These are phyloP conservation scores for Trichechus manatus DNA, from an alignment of 2,113 vertebrate species.

Conservation along the genomic window DNA sequence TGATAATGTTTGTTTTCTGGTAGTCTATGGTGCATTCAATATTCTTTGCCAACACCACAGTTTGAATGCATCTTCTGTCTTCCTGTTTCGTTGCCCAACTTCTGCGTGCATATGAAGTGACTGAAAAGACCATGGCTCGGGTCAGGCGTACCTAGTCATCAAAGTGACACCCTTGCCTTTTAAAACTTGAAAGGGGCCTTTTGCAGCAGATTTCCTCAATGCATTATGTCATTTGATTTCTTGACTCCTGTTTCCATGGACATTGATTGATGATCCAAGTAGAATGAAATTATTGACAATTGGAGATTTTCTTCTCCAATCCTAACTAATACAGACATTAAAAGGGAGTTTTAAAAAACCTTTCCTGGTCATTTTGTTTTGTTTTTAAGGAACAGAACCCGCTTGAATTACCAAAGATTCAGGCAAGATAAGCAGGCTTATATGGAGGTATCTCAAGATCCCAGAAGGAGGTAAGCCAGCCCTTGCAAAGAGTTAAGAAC, in stretches of 20 bases:
- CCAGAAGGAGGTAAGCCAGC: not conserved
- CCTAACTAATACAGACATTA: not conserved
- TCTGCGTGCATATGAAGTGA: not conserved
- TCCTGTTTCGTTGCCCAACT: not conserved
- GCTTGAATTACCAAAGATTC: not conserved
- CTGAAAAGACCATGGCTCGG: not conserved
- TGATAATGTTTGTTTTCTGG: not conserved
- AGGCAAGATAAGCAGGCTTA: not conserved
- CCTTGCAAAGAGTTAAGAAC: not conserved
- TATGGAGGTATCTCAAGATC: not conserved
- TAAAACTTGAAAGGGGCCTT: not conserved
- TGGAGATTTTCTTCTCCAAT: not conserved
- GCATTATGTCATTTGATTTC: not conserved
- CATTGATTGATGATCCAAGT: not conserved
- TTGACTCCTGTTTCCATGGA: not conserved
- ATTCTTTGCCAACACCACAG: not conserved
- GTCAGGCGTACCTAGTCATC: not conserved
- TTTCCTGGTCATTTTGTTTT: not conserved
- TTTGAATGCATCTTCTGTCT: not conserved
- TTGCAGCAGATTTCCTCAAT: not conserved
- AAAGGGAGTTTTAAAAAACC: not conserved
- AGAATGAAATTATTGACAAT: not conserved
- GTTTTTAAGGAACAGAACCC: slow-evolving; percentile 9
- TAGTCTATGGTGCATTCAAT: not conserved
- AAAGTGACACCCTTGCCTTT: not conserved